Evolutionary conservation across 2,113 vertebrate genomes (phyloP).

Genomic region (Cinclus cinclus): DNA sequence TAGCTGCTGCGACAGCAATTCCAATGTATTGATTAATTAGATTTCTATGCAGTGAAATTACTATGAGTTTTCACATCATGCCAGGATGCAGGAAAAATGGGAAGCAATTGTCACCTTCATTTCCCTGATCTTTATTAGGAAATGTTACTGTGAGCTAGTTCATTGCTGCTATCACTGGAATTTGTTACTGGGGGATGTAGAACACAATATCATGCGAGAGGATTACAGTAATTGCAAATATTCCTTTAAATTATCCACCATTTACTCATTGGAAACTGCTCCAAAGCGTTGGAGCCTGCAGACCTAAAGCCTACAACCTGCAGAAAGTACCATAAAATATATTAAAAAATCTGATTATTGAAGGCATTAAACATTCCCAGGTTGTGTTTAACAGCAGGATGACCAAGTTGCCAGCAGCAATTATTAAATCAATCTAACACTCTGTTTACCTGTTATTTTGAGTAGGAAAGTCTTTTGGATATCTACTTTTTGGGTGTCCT

Average conservation of each 20-base stretch:
- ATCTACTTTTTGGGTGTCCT: not conserved
- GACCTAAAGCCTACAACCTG: not conserved
- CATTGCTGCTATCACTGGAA: not conserved
- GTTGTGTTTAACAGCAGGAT: not conserved
- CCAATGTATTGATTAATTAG: not conserved
- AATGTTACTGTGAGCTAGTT: not conserved
- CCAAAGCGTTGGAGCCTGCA: not conserved
- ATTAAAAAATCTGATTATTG: not conserved
- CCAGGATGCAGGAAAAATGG: not conserved
- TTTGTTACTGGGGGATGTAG: not conserved
- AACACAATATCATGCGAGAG: not conserved
- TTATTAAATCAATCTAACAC: not conserved
- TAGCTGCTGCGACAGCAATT: not conserved
- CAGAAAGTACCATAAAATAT: not conserved
- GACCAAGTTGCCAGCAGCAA: not conserved
- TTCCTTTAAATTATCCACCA: not conserved
- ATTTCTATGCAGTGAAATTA: not conserved
- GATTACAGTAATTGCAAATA: not conserved
- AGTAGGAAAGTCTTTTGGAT: not conserved
- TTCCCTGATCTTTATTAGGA: conserved; percentile 24
- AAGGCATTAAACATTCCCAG: not conserved
- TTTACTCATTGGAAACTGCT: not conserved
- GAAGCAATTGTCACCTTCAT: not conserved
- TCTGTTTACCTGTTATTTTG: not conserved
- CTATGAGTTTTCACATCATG: not conserved